Base-by-base conservation (phyloP, 2,797 vertebrate genomes). In the Galago senegalensis region DNA sequence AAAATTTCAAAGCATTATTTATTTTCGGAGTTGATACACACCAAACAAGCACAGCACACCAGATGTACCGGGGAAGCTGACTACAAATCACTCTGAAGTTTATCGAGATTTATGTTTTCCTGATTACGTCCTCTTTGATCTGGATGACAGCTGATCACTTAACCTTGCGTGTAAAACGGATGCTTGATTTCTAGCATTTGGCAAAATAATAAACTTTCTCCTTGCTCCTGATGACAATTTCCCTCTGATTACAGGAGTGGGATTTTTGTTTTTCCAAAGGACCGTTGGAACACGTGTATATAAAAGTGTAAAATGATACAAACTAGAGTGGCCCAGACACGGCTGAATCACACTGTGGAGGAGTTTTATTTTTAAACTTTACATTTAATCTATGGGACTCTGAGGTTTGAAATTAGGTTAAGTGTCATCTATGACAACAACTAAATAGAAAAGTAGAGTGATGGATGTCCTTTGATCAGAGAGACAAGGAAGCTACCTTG, bases 321-420 rank as follows among this genome's bases (percentile, higher is more conserved):
- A 7, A n/a, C 21, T 21, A 21, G 16, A 92, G 53, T 70, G 56
- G 53, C 25, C 86, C 61, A 20, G 53, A 43, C 31, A 20, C 7
- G 13, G 21, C 31, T 34, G 17, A 40, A 7, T 43, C 16, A 13
- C 58, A 29, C 43, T 37, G 3, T 25, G 12, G 6, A 37, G 7
- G 25, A 46, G 86, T 86, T 82, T 93, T 73, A 82, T 79, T 77
- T 92, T 77, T 87, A 75, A 79, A 67, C 63, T 83, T 85, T 43
- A 40, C 29, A 21, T 84, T 85, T 69, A 37, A 89, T 94, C 63
- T 67, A 12, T 75, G 17, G n/a, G 40, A 25, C 70, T 53, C 27
- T 29, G 73, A 89, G 80, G 29, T 82, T 83, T 86, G 82, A 94
- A 95, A 89, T 14, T 73, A 49, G 81, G 63, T 80, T 82, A 83